Percentiles rank a stretch among this genome's conserved stretches.
Conservation (phyloP, 2,888 invertebrate species). For the Microctonus hyperodae region DNA sequence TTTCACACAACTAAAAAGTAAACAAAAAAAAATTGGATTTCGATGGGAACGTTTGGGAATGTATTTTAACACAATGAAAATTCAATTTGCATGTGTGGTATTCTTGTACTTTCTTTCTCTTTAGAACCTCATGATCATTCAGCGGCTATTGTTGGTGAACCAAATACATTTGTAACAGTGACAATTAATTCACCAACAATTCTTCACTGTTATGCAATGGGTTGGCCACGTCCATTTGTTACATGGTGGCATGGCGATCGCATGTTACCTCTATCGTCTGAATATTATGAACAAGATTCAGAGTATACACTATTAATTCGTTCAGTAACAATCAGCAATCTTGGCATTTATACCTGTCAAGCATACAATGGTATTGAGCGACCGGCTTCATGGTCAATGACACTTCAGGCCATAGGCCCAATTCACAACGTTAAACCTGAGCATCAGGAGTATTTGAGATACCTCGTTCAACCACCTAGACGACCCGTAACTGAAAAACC, state of each 20-base stretch:
- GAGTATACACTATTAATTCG: conserved; percentile 80
- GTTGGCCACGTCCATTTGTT: conserved; percentile 79
- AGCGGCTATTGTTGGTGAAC: conserved; percentile 74
- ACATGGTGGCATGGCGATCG: conserved; percentile 85
- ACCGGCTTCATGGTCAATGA: conserved; percentile 79
- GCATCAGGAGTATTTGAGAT: conserved; percentile 69
- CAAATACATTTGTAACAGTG: conserved; percentile 72
- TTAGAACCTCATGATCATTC: conserved; percentile 69
- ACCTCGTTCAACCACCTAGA: conserved; percentile 68
- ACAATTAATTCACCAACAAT: conserved; percentile 74
- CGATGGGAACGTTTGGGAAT: conserved; percentile 4
- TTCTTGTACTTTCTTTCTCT: conserved; percentile 41
- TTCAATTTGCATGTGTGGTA: conserved; percentile 21
- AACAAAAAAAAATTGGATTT: background rate
- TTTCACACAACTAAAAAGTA: background rate
- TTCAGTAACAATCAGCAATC: conserved; percentile 73
- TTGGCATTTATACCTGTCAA: conserved; percentile 88
- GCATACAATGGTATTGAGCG: conserved; percentile 84
- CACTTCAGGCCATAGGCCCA: conserved; percentile 76
- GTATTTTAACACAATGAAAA: conserved; percentile 16
- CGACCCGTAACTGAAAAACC: conserved; percentile 56
- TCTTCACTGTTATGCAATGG: conserved; percentile 83
- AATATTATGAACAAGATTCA: conserved; percentile 74
- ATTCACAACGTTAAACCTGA: conserved; percentile 68
- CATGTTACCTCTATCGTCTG: conserved; percentile 76